phyloP scores from a whole-genome alignment of 2,113 vertebrate species.

The Rousettus leschenaultii region DNA sequence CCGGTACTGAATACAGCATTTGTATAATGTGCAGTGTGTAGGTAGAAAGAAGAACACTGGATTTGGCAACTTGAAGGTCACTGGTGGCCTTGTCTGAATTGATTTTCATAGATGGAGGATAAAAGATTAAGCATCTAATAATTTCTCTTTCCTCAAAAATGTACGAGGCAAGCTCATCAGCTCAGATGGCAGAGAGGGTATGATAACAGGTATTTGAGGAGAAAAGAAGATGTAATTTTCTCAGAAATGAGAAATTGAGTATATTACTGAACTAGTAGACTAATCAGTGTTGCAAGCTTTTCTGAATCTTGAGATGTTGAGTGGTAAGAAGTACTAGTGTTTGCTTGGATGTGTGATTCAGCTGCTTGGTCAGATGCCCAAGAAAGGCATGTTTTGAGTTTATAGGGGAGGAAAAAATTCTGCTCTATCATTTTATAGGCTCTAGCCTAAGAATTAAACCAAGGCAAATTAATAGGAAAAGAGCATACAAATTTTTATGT shows the following conservation, averaged over 20 bases:
- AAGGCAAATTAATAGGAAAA: not conserved
- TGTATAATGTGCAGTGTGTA: not conserved
- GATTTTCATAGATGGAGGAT: not conserved
- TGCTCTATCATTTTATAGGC: not conserved
- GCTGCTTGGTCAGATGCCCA: not conserved
- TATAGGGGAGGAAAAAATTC: not conserved
- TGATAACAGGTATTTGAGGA: not conserved
- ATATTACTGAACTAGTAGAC: not conserved
- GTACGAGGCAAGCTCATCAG: not conserved
- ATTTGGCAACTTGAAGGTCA: not conserved
- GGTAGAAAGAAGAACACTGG: not conserved
- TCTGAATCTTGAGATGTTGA: not conserved
- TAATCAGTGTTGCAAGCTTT: not conserved
- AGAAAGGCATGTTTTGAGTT: not conserved
- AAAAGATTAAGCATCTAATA: not conserved
- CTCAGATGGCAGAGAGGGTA: not conserved
- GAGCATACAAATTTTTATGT: not conserved
- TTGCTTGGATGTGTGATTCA: not conserved
- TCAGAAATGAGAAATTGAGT: not conserved
- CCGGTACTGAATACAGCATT: not conserved
- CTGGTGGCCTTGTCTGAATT: not conserved
- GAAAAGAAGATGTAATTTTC: not conserved
- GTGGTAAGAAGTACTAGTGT: not conserved
- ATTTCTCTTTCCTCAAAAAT: not conserved
- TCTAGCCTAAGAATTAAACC: not conserved